phyloP scores from a whole-genome alignment of 1,140 invertebrate species.

The Cardiocondyla obscurior region DNA sequence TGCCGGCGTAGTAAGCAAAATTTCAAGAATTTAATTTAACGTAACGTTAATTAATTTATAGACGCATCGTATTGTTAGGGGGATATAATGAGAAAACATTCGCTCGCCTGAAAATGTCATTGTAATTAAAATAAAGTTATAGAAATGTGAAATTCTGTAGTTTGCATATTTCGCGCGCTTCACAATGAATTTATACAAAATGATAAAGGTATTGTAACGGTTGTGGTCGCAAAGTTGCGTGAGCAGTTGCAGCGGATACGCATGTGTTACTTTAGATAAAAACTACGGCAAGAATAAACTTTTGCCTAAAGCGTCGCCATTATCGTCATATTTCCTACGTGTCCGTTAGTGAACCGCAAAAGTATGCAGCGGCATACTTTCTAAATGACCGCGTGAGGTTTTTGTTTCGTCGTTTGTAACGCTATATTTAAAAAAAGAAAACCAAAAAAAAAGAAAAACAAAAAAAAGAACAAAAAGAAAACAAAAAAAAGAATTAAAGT shows the following conservation, averaged over 20 bases:
- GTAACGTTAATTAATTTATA: constrained; percentile 27
- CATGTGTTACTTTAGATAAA: not conserved
- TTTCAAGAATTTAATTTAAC: constrained; percentile 14
- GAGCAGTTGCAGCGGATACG: not conserved
- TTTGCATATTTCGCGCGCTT: not conserved
- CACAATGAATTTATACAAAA: not conserved
- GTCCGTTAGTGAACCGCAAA: constrained; percentile 14
- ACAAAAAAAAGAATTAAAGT: not conserved
- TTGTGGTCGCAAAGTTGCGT: not conserved
- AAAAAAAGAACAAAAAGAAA: too few species aligned
- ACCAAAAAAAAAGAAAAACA: too few species aligned
- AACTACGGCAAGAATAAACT: not conserved
- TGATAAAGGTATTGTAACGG: not conserved
- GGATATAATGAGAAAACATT: constrained; percentile 26
- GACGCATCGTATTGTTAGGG: not conserved
- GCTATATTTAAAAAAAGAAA: constrained; percentile 8
- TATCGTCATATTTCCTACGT: constrained; percentile 29
- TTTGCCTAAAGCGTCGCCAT: constrained; percentile 15
- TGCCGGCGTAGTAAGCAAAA: not conserved
- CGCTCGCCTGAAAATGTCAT: not conserved
- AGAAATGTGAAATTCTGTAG: constrained; percentile 12
- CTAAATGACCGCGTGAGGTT: constrained; percentile 17
- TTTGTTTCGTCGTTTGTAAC: constrained; percentile 4
- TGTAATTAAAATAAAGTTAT: constrained; percentile 36
- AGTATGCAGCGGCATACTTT: constrained; percentile 22